Percentiles rank a stretch among this genome's conserved stretches.
These are phyloP conservation scores for Andrena camellia DNA, from an alignment of 2,888 invertebrate species.

Conservation along the genomic window DNA sequence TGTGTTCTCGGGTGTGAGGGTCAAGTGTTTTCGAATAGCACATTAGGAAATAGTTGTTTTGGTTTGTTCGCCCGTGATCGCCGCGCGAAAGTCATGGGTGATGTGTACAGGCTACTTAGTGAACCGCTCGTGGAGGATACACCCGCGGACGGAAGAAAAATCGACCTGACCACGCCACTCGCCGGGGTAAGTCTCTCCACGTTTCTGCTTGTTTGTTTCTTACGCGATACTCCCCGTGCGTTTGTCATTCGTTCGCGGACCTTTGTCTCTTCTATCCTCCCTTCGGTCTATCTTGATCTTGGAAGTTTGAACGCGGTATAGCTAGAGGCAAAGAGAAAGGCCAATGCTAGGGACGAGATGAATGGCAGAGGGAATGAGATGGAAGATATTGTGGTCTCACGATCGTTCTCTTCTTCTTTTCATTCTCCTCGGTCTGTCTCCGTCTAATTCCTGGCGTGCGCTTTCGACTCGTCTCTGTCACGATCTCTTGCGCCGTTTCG, in stretches of 20 bases:
- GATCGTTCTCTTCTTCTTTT: constrained; percentile 47
- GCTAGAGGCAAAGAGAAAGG: constrained; percentile 51
- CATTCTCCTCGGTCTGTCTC: not conserved
- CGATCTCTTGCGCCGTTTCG: constrained; percentile 30
- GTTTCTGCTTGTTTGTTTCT: constrained; percentile 41
- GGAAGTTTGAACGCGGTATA: constrained; percentile 52
- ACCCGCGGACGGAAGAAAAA: constrained; percentile 56
- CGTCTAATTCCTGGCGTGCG: constrained; percentile 17
- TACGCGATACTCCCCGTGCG: not conserved
- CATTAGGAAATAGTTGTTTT: not conserved
- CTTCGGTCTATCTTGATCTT: constrained; percentile 16
- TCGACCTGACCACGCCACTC: constrained; percentile 34
- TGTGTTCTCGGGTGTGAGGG: constrained; percentile 44
- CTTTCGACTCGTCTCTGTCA: constrained; percentile 38
- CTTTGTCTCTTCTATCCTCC: not conserved
- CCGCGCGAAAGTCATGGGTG: constrained; percentile 63
- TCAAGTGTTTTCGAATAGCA: constrained; percentile 22
- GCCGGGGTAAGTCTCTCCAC: constrained; percentile 46
- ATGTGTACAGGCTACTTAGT: constrained; percentile 68
- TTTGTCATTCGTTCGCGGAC: constrained; percentile 22
- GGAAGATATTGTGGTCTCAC: constrained; percentile 43
- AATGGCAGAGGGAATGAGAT: constrained; percentile 25
- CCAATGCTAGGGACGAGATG: constrained; percentile 8
- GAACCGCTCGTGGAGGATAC: constrained; percentile 65
- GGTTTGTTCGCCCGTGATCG: constrained; percentile 20